Evolutionary conservation across 2,797 vertebrate species (phyloP).

Genomic region (Pitangus sulphuratus): DNA sequence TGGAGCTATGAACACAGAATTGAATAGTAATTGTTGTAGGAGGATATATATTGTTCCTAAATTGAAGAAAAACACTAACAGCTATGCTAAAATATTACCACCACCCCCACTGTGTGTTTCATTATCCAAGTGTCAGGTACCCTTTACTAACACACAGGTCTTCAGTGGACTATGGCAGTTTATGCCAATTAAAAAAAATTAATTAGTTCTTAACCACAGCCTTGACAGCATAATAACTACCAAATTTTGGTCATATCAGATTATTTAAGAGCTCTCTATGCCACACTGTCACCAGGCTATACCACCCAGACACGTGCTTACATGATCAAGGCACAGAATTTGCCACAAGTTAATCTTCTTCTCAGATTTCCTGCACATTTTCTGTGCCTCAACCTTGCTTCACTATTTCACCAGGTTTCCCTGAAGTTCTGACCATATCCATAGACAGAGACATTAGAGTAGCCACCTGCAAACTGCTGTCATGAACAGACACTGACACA

Average conservation of each 20-base stretch:
- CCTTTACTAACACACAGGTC: background rate
- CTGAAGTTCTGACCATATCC: background rate
- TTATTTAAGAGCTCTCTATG: background rate
- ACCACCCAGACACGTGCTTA: background rate
- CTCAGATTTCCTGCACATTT: background rate
- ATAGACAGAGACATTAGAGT: background rate
- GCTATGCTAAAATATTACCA: background rate
- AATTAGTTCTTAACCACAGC: background rate
- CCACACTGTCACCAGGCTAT: background rate
- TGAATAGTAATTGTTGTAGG: background rate
- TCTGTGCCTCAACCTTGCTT: background rate
- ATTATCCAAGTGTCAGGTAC: background rate
- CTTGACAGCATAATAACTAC: background rate
- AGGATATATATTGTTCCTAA: background rate
- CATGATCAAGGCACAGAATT: background rate
- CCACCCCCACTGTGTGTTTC: background rate
- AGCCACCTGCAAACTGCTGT: background rate
- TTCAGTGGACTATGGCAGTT: background rate
- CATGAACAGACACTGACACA: background rate
- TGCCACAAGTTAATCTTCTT: background rate
- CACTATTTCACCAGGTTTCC: background rate
- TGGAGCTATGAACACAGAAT: background rate
- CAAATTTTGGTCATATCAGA: fast-evolving
- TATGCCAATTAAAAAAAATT: background rate
- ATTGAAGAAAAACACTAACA: background rate